Conservation (phyloP, 2,888 invertebrate species). For the Rapana venosa region DNA sequence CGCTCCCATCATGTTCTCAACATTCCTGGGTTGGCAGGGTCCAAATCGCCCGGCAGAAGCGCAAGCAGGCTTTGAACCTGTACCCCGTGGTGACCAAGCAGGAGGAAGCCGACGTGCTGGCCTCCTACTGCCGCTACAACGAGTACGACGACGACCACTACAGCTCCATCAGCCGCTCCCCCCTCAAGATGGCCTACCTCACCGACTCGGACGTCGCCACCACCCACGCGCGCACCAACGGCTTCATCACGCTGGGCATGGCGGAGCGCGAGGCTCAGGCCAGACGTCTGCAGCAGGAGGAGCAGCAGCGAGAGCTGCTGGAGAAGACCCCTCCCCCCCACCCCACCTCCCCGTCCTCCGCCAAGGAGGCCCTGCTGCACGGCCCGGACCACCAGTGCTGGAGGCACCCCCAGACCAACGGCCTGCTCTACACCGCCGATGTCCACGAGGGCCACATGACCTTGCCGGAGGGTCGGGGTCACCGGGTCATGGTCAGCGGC, state of each 20-base stretch:
- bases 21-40: neutral
- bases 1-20: no score
- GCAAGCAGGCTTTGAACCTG: conserved; percentile 46
- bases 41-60: conserved; percentile 41
- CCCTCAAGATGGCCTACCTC: conserved; percentile 64
- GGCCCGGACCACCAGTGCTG: conserved; percentile 46
- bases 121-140: conserved; percentile 66
- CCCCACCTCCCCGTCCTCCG: conserved; percentile 29
- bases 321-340: conserved; percentile 31
- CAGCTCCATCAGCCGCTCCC: conserved; percentile 69
- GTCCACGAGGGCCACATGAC: conserved; percentile 49
- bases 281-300: neutral
- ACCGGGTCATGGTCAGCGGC: conserved; percentile 45
- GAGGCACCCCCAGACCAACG: conserved; percentile 37
- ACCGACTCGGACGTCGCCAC: conserved; percentile 56
- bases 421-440: conserved; percentile 16
- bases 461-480: conserved; percentile 43
- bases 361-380: conserved; percentile 38
- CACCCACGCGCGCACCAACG: conserved; percentile 44
- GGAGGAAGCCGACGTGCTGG: conserved; percentile 58
- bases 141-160: conserved; percentile 71
- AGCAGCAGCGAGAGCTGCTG: neutral
- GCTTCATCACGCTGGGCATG: conserved; percentile 47
- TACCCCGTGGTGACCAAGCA: conserved; percentile 58
- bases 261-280: conserved; percentile 38